These are phyloP conservation scores for Thyatira batis DNA, from an alignment of 2,888 invertebrate species.

Conservation along the genomic window DNA sequence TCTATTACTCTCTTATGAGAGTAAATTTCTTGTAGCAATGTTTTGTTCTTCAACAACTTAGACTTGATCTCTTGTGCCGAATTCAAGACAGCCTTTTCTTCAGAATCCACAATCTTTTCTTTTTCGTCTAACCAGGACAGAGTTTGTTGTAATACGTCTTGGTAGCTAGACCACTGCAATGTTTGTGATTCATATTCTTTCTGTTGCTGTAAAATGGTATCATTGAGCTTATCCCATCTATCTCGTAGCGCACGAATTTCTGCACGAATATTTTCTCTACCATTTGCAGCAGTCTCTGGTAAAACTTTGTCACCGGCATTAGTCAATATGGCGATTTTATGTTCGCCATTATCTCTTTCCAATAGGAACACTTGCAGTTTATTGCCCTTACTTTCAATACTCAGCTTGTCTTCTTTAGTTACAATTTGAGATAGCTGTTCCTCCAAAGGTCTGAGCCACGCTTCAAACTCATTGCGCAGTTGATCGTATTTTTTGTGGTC, in stretches of 20 bases:
- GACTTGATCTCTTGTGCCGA: conserved; percentile 93
- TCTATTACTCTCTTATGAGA: conserved; percentile 96
- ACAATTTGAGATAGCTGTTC: conserved; percentile 84
- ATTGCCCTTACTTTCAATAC: conserved; percentile 85
- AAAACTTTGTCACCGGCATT: conserved; percentile 93
- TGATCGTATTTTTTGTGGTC: conserved; percentile 91
- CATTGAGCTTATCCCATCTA: conserved; percentile 93
- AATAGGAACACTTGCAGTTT: conserved; percentile 87
- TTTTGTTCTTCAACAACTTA: conserved; percentile 92
- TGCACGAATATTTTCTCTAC: conserved; percentile 93
- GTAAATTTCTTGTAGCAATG: conserved; percentile 92
- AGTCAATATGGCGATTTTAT: conserved; percentile 88
- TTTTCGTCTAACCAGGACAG: conserved; percentile 93
- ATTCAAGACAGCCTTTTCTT: conserved; percentile 87
- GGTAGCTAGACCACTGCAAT: conserved; percentile 91
- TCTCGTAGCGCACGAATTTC: conserved; percentile 91
- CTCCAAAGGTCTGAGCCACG: conserved; percentile 91
- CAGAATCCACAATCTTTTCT: conserved; percentile 88
- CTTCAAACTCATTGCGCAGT: conserved; percentile 87
- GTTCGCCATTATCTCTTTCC: conserved; percentile 93
- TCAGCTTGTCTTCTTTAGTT: conserved; percentile 84
- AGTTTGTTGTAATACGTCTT: conserved; percentile 92
- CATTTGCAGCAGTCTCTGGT: conserved; percentile 95
- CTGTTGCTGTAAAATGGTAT: conserved; percentile 91
- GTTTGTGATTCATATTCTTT: conserved; percentile 92